Conservation (phyloP, 2,888 invertebrate genomes). For the Mesorhabditis spiculigera region DNA sequence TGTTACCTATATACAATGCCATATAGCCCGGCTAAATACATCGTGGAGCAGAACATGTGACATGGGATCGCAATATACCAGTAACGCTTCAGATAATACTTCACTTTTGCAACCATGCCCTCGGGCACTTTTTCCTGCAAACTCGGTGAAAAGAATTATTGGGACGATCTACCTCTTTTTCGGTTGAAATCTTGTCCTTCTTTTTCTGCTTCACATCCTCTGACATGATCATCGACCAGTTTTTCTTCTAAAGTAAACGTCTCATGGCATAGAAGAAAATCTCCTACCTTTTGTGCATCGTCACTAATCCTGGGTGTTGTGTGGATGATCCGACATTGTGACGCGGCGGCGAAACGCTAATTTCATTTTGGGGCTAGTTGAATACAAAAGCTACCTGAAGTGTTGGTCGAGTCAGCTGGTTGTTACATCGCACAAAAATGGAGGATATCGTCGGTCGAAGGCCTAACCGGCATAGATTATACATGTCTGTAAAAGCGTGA, state of each 20-base stretch:
- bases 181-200: slow-evolving; percentile 34
- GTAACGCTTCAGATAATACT: slow-evolving; percentile 65
- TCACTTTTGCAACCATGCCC: slow-evolving; percentile 47
- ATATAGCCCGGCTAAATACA: slow-evolving; percentile 86
- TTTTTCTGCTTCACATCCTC: slow-evolving; percentile 44
- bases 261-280: not conserved
- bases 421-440: no score
- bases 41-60: slow-evolving; percentile 79
- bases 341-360: not conserved
- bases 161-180: slow-evolving; percentile 20
- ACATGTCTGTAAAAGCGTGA: no score
- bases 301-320: slow-evolving; percentile 3
- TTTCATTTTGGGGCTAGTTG: no score
- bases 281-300: slow-evolving; percentile 10
- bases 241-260: slow-evolving; percentile 14
- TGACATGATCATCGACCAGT: slow-evolving; percentile 40
- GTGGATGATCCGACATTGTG: not conserved
- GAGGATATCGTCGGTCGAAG: no score
- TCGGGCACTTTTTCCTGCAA: slow-evolving; percentile 41
- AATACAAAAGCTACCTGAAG: no score
- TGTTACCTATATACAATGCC: slow-evolving; percentile 24
- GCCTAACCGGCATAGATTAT: no score
- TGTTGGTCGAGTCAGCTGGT: no score
- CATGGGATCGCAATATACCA: slow-evolving; percentile 94
- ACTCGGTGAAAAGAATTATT: not conserved